Base-by-base conservation (phyloP, 2,113 vertebrate species). In the Nibea coibor region DNA sequence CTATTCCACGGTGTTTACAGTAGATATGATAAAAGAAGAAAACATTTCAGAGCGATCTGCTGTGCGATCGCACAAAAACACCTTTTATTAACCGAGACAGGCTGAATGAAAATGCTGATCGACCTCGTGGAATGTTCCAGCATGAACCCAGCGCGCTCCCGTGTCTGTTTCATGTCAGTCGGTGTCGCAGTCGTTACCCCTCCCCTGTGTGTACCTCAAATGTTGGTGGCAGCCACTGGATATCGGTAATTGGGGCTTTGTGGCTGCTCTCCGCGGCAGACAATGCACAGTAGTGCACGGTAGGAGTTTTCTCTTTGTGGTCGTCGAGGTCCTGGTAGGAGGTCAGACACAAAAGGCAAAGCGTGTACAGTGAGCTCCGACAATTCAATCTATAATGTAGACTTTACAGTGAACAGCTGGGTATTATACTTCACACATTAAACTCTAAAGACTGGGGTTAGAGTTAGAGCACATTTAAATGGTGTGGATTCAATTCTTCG, bases 221-320 rank as follows among this genome's bases (percentile, higher is more conserved):
- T 31, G 82, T 90, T 61, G 92, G 85, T 5, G 96, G 91, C 67
- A 99, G 93, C 97, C 97, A 99, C 0, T 97, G 95, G 73, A 99
- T 86, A 66, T 98, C 97, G 43, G 96, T 97, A 84, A 96, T 85
- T 17, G 93, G 12, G 26, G 92, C 94, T 92, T 91, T 96, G 82
- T 98, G 97, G 48, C 96, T 94, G 20, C 76, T 87, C 62, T 96
- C 91, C 68, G 93, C 86, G 6, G 95, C 93, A 58, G 98, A 99
- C 53, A 95, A 88, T 2, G 94, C 95, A 57, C 95, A 95, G 90
- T 91, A 93, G 58, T 86, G 93, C 88, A 96, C 93, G 26, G 94
- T 81, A 31, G 90, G 88, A 53, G 81, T 81, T 63, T 93, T 93
- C 35, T 82, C 80, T 67, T 78, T 83, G 43, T 80, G 80, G 31